Percentiles rank a stretch among this genome's conserved stretches.
Conservation (phyloP, 2,797 vertebrate genomes). For the Anisognathus igniventris region DNA sequence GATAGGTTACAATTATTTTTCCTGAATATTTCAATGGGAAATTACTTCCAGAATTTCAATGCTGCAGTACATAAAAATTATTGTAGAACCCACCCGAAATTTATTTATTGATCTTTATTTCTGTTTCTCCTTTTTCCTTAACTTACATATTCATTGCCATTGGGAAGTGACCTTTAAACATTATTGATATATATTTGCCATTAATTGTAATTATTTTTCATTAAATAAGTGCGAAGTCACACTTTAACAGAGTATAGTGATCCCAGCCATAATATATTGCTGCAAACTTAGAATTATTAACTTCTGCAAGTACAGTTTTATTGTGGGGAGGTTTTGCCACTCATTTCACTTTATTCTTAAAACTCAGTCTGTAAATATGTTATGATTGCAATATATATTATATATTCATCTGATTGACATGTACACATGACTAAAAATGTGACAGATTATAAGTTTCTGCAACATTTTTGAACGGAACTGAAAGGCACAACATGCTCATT, state of each 20-base stretch:
- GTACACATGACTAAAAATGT: not conserved
- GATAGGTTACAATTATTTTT: not conserved
- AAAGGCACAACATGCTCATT: conserved; percentile 6
- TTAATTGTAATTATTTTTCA: not conserved
- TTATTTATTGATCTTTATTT: not conserved
- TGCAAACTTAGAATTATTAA: not conserved
- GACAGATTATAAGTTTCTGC: not conserved
- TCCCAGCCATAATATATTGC: not conserved
- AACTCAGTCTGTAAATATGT: not conserved
- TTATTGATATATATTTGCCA: not conserved
- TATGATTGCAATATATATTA: not conserved
- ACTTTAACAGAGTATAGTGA: not conserved
- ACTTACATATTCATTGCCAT: not conserved
- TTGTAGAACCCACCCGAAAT: not conserved
- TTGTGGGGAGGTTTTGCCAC: not conserved
- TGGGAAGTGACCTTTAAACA: not conserved
- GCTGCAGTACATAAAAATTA: not conserved
- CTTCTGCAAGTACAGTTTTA: not conserved
- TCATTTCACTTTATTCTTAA: not conserved
- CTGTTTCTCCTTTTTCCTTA: not conserved
- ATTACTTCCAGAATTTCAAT: not conserved
- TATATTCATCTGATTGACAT: not conserved
- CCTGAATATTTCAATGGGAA: not conserved
- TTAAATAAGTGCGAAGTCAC: not conserved
- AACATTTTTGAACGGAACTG: not conserved